These are phyloP conservation scores for Notothenia rossii DNA, from an alignment of 2,113 vertebrate species.

Conservation along the genomic window DNA sequence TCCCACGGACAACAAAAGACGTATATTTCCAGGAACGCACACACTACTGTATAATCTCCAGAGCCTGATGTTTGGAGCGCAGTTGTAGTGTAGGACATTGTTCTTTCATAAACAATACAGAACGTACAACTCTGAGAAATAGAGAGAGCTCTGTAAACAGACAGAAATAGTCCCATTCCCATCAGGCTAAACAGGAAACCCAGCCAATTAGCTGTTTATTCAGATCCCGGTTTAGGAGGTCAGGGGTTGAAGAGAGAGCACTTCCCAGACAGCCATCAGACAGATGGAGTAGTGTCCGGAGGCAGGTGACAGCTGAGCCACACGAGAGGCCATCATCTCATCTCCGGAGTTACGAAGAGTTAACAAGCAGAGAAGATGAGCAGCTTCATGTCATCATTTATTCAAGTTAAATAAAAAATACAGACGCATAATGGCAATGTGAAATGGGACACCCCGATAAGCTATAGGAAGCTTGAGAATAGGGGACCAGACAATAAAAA, in stretches of 20 bases:
- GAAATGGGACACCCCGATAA: too few species aligned
- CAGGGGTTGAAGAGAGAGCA: slow-evolving; percentile 81
- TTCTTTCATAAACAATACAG: slow-evolving; percentile 79
- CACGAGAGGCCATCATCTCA: slow-evolving; percentile 40
- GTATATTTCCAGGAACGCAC: slow-evolving; percentile 61
- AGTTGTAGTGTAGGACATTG: slow-evolving; percentile 68
- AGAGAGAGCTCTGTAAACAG: slow-evolving; percentile 81
- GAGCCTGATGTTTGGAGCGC: slow-evolving; percentile 66
- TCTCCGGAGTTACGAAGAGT: slow-evolving; percentile 41
- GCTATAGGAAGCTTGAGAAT: too few species aligned
- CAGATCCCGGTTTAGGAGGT: slow-evolving; percentile 78
- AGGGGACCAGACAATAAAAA: too few species aligned
- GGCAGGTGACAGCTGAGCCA: slow-evolving; percentile 73
- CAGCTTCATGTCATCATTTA: background rate
- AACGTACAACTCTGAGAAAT: slow-evolving; percentile 69
- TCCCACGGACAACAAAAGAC: slow-evolving; percentile 68
- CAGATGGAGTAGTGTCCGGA: slow-evolving; percentile 63
- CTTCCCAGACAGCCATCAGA: slow-evolving; percentile 81
- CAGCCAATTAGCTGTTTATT: slow-evolving; percentile 88
- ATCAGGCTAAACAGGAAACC: slow-evolving; percentile 88
- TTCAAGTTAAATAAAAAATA: too few species aligned
- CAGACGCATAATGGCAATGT: too few species aligned
- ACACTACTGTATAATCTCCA: slow-evolving; percentile 54
- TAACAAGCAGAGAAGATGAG: slow-evolving; percentile 56
- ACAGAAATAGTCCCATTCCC: slow-evolving; percentile 84